Conservation (phyloP, 2,888 invertebrate species). For the Girardia tigrina region DNA sequence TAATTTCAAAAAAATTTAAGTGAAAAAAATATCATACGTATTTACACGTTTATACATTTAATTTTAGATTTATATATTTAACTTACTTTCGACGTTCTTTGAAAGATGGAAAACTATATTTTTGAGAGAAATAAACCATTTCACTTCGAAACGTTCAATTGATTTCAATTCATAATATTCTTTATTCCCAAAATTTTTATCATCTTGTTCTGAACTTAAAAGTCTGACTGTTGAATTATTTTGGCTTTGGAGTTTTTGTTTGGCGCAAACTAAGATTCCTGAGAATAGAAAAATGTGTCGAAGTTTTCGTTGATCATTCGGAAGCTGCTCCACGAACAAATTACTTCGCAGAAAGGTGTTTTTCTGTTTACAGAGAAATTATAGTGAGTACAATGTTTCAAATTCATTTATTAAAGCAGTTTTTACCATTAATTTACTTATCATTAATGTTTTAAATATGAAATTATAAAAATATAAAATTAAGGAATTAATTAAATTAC, state of each 20-base stretch:
- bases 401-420: too few species aligned
- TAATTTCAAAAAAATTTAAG: too few species aligned
- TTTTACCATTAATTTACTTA: too few species aligned
- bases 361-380: too few species aligned
- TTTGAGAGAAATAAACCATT: not conserved
- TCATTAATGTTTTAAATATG: too few species aligned
- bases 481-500: too few species aligned
- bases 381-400: too few species aligned
- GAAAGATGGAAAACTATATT: constrained; percentile 1
- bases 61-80: too few species aligned
- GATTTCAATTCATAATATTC: not conserved
- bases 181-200: not conserved
- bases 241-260: constrained; percentile 46
- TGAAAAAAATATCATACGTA: too few species aligned
- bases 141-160: not conserved
- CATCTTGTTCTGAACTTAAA: not conserved
- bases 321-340: constrained; percentile 66
- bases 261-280: constrained; percentile 84
- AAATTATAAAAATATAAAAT: too few species aligned
- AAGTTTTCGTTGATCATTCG: constrained; percentile 67
- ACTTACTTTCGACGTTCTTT: not conserved
- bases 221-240: not conserved
- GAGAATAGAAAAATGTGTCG: constrained; percentile 83
- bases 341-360: constrained; percentile 6
- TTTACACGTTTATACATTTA: too few species aligned